Evolutionary conservation across 2,888 invertebrate genomes (phyloP).

Genomic region (Epistrophe eligans): DNA sequence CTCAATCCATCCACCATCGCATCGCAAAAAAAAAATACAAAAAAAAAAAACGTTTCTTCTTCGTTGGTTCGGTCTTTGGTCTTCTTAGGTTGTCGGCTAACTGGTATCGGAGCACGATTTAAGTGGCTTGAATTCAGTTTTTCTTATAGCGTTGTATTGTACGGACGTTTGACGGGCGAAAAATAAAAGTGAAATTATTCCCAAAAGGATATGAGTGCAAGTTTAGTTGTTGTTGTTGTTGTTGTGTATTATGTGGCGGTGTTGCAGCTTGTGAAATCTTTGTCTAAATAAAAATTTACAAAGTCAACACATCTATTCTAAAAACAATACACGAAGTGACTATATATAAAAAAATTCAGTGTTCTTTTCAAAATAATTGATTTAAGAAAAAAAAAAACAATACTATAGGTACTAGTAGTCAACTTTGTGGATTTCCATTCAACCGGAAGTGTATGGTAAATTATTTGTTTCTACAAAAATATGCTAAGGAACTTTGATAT

Average conservation of each 20-base stretch:
- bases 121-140: conserved; percentile 73
- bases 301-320: background rate
- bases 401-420: background rate
- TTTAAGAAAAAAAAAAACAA: background rate
- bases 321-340: conserved; percentile 7
- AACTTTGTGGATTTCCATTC: conserved; percentile 41
- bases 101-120: conserved; percentile 72
- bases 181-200: conserved; percentile 75
- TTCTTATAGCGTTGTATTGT: conserved; percentile 74
- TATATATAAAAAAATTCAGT: background rate
- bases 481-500: background rate
- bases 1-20: conserved; percentile 32
- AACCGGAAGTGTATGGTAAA: conserved; percentile 71
- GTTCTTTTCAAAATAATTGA: background rate
- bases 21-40: conserved; percentile 11
- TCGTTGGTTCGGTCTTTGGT: conserved; percentile 20
- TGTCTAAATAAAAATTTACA: conserved; percentile 3
- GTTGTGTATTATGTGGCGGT: conserved; percentile 20
- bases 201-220: conserved; percentile 70
- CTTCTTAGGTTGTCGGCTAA: conserved; percentile 35
- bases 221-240: conserved; percentile 33
- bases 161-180: conserved; percentile 72
- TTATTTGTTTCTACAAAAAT: background rate
- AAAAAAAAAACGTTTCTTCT: conserved; percentile 34
- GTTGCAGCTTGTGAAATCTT: conserved; percentile 36